phyloP scores from a whole-genome alignment of 1,140 invertebrate genomes.

The Drosophila repleta region DNA sequence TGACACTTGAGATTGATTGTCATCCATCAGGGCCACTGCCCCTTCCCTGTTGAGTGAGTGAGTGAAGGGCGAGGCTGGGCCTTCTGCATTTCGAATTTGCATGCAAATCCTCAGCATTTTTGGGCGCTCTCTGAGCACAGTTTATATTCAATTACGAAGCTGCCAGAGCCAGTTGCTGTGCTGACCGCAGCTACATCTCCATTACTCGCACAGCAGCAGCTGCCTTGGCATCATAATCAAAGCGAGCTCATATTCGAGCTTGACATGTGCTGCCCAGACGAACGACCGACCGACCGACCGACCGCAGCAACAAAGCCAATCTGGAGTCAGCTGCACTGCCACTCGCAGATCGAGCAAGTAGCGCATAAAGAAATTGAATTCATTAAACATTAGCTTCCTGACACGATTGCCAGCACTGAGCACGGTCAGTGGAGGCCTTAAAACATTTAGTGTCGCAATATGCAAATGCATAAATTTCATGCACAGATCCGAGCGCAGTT shows the following conservation, averaged over 20 bases:
- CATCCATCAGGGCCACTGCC: constrained; percentile 76
- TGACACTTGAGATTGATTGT: constrained; percentile 84
- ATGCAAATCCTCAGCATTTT: constrained; percentile 44
- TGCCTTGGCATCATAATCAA: constrained; percentile 20
- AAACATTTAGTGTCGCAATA: constrained; percentile 80
- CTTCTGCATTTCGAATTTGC: constrained; percentile 77
- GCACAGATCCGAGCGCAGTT: constrained; percentile 26
- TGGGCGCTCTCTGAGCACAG: constrained; percentile 44
- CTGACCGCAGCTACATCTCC: constrained; percentile 24
- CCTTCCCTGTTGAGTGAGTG: constrained; percentile 48
- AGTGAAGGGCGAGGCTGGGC: constrained; percentile 64
- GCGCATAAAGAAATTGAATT: constrained; percentile 83
- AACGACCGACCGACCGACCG: too few relatives aligned
- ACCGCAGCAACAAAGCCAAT: not conserved
- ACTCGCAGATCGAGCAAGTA: constrained; percentile 46
- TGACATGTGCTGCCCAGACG: constrained; percentile 26
- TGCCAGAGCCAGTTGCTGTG: constrained; percentile 10
- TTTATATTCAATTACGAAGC: constrained; percentile 69
- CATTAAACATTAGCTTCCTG: constrained; percentile 83
- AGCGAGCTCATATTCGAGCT: constrained; percentile 36
- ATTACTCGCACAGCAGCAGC: constrained; percentile 39
- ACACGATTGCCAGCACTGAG: constrained; percentile 54
- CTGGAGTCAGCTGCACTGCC: not conserved
- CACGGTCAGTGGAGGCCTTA: constrained; percentile 48
- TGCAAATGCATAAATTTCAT: constrained; percentile 77